Conservation (phyloP, 1,140 invertebrate species). For the Zaprionus ghesquierei region DNA sequence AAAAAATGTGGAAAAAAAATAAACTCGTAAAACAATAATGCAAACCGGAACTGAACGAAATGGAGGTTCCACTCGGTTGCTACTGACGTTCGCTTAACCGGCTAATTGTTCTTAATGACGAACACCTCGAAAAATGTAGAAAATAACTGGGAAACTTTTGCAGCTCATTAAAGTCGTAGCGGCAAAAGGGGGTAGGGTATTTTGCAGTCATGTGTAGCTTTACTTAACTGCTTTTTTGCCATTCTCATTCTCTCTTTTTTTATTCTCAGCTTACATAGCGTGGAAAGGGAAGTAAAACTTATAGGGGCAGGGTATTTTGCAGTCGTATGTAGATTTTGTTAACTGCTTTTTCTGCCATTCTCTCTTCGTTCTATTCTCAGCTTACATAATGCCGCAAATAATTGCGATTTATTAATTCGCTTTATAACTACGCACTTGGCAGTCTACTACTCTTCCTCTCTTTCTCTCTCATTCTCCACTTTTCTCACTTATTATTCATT, state of each 20-base stretch:
- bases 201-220: background rate
- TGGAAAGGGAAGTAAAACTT: too few relatives aligned
- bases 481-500: conserved; percentile 37
- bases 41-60: conserved; percentile 24
- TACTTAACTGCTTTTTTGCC: background rate
- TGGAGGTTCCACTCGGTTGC: conserved; percentile 25
- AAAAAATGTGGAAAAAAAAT: background rate
- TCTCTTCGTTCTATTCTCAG: background rate
- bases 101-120: conserved; percentile 43
- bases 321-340: background rate
- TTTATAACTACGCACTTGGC: conserved; percentile 28
- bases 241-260: too few relatives aligned
- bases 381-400: conserved; percentile 23
- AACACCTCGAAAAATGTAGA: conserved; percentile 19
- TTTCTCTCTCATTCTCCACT: background rate
- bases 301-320: background rate
- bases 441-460: background rate
- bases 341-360: background rate
- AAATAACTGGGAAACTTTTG: background rate
- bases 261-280: too few relatives aligned
- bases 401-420: conserved; percentile 25
- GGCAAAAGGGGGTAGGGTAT: background rate
- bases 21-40: conserved; percentile 1
- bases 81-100: conserved; percentile 35
- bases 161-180: background rate